Evolutionary conservation across 2,888 invertebrate species (phyloP), one percentile per base, ranked within the genome.

Genomic region (Lymantria dispar): DNA sequence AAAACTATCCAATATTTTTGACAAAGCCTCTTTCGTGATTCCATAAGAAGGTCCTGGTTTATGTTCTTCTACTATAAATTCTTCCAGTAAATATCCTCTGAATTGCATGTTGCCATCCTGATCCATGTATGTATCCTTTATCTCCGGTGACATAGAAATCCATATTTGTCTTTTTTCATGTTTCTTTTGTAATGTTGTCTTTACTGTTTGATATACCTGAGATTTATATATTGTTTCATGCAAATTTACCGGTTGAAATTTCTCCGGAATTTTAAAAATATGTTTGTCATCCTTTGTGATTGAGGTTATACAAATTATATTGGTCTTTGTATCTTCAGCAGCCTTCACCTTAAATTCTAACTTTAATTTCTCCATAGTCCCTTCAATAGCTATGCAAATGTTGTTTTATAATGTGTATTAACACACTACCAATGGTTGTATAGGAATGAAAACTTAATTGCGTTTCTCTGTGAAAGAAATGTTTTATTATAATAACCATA

Each of bases 341-440:
- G n/a, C 43, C 10, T n/a, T 5, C 3, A 43, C 33, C 3, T 8
- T 43, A 12, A 43, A 43, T 12, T 43, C 12, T 8, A 43, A 43
- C 12, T 33, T 8, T 7, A 43, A 11, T 33, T 43, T 43, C 8
- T 43, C 43, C 43, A 43, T 33, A 10, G 9, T 33, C n/a, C 10
- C n/a, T 14, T 7, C 5, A 30, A 30, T 11, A 43, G 12, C 43
- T 43, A 43, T n/a, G n/a, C n/a, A n/a, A 12, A 43, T 43, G 43
- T 43, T 12, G 43, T 43, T 43, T 62, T 57, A 43, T 43, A 43
- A 43, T 9, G 30, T 30, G 8, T 7, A 7, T 30, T 30, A 30
- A 7, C 5, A 7, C 5, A 7, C 30, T 30, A 7, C 8, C 8
- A 7, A 7, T 7, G 5, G 5, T 30, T 30, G 30, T 30, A 30